phyloP scores from a whole-genome alignment of 2,888 invertebrate genomes.

The Conops quadrifasciatus region DNA sequence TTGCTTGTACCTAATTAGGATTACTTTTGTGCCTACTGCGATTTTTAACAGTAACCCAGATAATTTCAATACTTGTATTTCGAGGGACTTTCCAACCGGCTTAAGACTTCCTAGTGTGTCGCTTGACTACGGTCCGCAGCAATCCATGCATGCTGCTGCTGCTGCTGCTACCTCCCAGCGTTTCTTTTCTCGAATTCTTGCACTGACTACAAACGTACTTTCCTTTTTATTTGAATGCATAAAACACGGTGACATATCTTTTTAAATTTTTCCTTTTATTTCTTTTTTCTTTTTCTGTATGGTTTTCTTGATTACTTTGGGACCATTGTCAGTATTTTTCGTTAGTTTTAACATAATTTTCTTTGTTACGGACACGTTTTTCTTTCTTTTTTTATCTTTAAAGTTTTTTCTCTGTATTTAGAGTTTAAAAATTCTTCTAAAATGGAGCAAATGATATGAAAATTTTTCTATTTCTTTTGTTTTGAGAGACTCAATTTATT shows the following conservation, averaged over 20 bases:
- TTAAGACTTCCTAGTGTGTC: too few relatives aligned
- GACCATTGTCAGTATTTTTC: not conserved
- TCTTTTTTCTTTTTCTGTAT: not conserved
- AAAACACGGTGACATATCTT: not conserved
- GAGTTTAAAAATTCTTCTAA: not conserved
- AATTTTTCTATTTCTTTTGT: not conserved
- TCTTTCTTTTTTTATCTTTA: conserved; percentile 1
- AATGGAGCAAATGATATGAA: not conserved
- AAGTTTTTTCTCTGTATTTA: not conserved
- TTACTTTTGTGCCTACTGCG: not conserved
- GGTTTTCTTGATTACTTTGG: not conserved
- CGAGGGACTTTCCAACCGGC: too few relatives aligned
- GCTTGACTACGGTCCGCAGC: too few relatives aligned
- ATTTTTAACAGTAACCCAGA: not conserved
- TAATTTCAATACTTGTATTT: not conserved
- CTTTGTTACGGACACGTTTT: conserved; percentile 27
- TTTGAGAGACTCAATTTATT: not conserved
- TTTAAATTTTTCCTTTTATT: not conserved
- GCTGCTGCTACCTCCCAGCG: too few relatives aligned
- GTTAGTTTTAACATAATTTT: not conserved
- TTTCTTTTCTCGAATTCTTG: conserved; percentile 10
- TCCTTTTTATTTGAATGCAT: not conserved
- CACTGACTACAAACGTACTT: not conserved
- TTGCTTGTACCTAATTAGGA: too few relatives aligned
- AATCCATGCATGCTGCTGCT: too few relatives aligned